Conservation (phyloP, 1,140 invertebrate species). For the Dendrolimus punctatus region DNA sequence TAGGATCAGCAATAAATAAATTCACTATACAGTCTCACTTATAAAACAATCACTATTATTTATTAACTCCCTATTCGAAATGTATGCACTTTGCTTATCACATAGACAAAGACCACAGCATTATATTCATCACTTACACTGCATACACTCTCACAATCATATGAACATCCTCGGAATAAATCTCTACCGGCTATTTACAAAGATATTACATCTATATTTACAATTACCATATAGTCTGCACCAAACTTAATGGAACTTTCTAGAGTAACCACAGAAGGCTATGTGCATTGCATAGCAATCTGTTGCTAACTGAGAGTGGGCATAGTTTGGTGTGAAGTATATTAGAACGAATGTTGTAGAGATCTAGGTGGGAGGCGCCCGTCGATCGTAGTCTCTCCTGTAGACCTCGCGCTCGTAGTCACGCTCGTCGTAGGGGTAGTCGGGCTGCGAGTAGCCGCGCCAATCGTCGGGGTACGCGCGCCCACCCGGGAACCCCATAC, state of each 20-base stretch:
- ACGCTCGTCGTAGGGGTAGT: slow-evolving; percentile 55
- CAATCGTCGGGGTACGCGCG: slow-evolving; percentile 57
- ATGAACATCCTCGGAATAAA: slow-evolving; percentile 49
- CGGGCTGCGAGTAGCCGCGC: slow-evolving; percentile 51
- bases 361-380: slow-evolving; percentile 49
- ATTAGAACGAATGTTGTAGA: no score
- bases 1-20: slow-evolving; percentile 67
- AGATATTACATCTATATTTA: slow-evolving; percentile 36
- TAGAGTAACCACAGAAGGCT: no score
- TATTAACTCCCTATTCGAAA: slow-evolving; percentile 26
- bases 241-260: no score
- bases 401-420: slow-evolving; percentile 63
- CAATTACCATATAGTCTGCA: slow-evolving; percentile 10
- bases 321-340: no score
- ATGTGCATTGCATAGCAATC: no score
- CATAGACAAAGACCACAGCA: slow-evolving; percentile 66
- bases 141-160: slow-evolving; percentile 39
- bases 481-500: slow-evolving; percentile 54
- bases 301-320: no score
- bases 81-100: slow-evolving; percentile 61
- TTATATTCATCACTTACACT: slow-evolving; percentile 64
- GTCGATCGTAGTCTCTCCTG: slow-evolving; percentile 57
- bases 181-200: slow-evolving; percentile 57
- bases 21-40: slow-evolving; percentile 68
- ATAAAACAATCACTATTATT: slow-evolving; percentile 49